Evolutionary conservation across 2,888 invertebrate genomes (phyloP).

Genomic region (Plagiodera versicolora): DNA sequence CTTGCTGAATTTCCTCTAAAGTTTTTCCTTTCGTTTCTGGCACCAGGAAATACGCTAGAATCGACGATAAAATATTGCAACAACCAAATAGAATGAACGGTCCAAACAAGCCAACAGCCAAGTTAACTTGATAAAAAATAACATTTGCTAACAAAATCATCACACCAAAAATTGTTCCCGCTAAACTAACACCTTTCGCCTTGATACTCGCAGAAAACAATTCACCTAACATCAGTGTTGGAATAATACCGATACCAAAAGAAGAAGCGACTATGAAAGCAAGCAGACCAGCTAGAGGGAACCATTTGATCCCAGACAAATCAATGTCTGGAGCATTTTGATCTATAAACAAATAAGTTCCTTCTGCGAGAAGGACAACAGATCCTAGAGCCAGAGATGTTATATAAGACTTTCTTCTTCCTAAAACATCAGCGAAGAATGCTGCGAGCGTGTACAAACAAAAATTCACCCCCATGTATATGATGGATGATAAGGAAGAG

Average conservation of each 20-base stretch:
- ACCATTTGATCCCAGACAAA: constrained; percentile 35
- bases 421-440: constrained; percentile 37
- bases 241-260: constrained; percentile 40
- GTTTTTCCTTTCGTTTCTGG: constrained; percentile 40
- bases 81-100: constrained; percentile 42
- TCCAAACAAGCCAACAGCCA: constrained; percentile 39
- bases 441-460: constrained; percentile 29
- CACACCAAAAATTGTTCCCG: constrained; percentile 32
- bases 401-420: constrained; percentile 38
- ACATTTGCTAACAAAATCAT: constrained; percentile 38
- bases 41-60: constrained; percentile 40
- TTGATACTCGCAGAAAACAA: constrained; percentile 45
- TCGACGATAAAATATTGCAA: constrained; percentile 21
- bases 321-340: constrained; percentile 31
- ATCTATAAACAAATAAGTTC: constrained; percentile 39
- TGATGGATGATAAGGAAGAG: constrained; percentile 34
- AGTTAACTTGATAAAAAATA: constrained; percentile 43
- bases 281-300: constrained; percentile 45
- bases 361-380: constrained; percentile 32
- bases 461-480: constrained; percentile 29
- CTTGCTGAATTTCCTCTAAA: constrained; percentile 22
- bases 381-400: constrained; percentile 35
- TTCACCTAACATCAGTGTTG: constrained; percentile 44
- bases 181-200: constrained; percentile 36
- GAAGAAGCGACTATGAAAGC: constrained; percentile 36